Evolutionary conservation across 2,113 vertebrate genomes (phyloP).

Genomic region (Sylvietta virens): DNA sequence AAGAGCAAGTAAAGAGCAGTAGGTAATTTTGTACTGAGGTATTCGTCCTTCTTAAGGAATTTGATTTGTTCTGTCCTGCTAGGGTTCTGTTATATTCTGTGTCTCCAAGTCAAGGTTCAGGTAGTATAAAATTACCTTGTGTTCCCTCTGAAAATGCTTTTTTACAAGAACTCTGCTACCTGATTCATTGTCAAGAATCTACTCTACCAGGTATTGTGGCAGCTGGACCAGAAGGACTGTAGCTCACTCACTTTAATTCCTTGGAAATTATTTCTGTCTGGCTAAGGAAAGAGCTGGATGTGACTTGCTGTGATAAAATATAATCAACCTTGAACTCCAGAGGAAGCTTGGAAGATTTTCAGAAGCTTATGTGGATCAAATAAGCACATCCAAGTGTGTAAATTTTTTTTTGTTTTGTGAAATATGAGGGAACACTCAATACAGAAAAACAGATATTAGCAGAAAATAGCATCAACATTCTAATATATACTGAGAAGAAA

Average conservation of each 20-base stretch:
- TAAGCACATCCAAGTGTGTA: background rate
- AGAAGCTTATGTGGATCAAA: background rate
- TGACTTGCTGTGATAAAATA: background rate
- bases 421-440: background rate
- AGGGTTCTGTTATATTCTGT: background rate
- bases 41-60: background rate
- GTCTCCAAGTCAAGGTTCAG: background rate
- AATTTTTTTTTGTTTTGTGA: background rate
- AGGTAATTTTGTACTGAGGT: background rate
- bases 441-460: background rate
- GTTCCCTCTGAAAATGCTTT: background rate
- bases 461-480: background rate
- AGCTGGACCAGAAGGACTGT: background rate
- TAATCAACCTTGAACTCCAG: background rate
- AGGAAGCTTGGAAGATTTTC: background rate
- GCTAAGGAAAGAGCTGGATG: background rate
- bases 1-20: background rate
- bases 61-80: background rate
- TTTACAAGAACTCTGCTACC: background rate
- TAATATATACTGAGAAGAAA: background rate
- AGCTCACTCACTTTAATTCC: background rate
- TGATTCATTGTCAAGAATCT: background rate
- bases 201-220: background rate
- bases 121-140: background rate
- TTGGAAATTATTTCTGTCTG: background rate